Percentiles rank a stretch among this genome's conserved stretches.
phyloP scores from a whole-genome alignment of 2,888 invertebrate species.

The Tupiocoris notatus region DNA sequence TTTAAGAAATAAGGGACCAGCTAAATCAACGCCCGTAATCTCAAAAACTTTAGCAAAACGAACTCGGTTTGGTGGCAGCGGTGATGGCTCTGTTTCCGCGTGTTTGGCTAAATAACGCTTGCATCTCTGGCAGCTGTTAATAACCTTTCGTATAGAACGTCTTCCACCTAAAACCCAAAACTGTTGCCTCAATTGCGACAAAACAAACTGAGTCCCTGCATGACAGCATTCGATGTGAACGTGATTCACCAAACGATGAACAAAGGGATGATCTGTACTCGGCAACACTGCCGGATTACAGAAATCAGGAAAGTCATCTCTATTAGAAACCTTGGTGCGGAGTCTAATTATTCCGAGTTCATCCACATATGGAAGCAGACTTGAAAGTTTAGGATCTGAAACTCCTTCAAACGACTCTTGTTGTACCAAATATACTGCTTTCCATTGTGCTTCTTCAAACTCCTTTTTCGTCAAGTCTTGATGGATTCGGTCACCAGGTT shows the following conservation, averaged over 20 bases:
- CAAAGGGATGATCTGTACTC: constrained; percentile 31
- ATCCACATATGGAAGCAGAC: constrained; percentile 7
- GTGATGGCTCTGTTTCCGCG: constrained; percentile 39
- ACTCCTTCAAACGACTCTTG: not conserved
- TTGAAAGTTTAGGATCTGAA: not conserved
- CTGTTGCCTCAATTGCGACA: constrained; percentile 29
- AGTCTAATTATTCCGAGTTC: constrained; percentile 39
- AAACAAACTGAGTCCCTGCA: constrained; percentile 25
- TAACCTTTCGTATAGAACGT: not conserved
- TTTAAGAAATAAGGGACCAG: too few relatives aligned
- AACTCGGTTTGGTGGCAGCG: too few relatives aligned
- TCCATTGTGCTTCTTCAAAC: not conserved
- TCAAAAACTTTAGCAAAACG: too few relatives aligned
- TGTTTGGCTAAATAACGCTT: constrained; percentile 48
- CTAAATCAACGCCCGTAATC: too few relatives aligned
- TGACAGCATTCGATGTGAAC: constrained; percentile 13
- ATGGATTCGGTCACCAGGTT: not conserved
- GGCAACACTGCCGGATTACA: constrained; percentile 18
- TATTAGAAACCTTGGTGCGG: constrained; percentile 15
- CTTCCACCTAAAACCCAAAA: constrained; percentile 2
- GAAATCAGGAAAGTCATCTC: constrained; percentile 16
- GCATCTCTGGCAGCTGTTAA: constrained; percentile 44
- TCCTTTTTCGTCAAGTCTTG: not conserved
- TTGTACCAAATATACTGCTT: not conserved
- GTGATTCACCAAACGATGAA: constrained; percentile 17